A percentile compares a stretch with the other conserved stretches of the same genome.
phyloP scores from a whole-genome alignment of 2,113 vertebrate species.

The Camelus dromedarius region DNA sequence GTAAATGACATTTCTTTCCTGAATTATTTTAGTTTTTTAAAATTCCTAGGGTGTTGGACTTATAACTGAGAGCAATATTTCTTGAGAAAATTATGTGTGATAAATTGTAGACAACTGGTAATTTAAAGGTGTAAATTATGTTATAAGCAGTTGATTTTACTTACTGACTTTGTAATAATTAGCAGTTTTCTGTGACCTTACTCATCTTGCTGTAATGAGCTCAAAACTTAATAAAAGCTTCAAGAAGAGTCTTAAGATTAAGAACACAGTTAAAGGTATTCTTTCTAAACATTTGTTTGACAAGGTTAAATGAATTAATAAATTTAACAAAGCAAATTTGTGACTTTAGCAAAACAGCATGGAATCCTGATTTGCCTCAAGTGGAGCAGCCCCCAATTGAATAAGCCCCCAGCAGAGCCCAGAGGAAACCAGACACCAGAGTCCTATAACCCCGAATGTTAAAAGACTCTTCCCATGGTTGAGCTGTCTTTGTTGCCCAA shows the following conservation, averaged over 20 bases:
- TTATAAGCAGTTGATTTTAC: background rate
- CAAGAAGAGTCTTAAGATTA: background rate
- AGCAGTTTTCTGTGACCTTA: background rate
- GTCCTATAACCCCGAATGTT: background rate
- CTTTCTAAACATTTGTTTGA: background rate
- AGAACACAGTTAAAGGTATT: background rate
- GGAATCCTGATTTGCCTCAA: background rate
- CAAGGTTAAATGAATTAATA: background rate
- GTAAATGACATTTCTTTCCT: background rate
- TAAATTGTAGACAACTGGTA: background rate
- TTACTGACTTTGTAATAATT: background rate
- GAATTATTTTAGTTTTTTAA: background rate
- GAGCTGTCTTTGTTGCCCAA: background rate
- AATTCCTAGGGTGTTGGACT: background rate
- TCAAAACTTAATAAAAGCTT: background rate
- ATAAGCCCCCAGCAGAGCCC: background rate
- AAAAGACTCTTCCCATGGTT: background rate
- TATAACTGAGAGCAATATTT: background rate
- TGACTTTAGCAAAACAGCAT: background rate
- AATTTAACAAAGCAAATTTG: background rate
- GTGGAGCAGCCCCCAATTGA: background rate
- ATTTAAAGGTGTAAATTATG: background rate
- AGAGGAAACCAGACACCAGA: background rate
- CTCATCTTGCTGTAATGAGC: background rate
- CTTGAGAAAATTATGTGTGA: background rate